Conservation (phyloP, 2,113 vertebrate species). For the Gorsachius goisagi region DNA sequence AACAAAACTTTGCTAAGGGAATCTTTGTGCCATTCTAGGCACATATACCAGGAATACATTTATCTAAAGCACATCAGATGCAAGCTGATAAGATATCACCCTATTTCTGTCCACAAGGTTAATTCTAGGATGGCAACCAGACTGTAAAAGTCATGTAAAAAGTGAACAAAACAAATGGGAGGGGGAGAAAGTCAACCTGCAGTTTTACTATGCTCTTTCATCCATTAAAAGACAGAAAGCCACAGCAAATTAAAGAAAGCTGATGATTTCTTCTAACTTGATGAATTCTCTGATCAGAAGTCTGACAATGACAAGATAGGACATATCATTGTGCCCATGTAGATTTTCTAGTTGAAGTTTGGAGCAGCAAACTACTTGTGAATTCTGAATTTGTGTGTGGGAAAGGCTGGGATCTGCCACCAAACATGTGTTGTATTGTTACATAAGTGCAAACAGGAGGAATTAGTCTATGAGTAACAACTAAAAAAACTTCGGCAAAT, state of each 20-base stretch:
- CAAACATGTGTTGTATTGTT: neutral
- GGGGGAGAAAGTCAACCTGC: neutral
- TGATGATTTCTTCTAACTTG: neutral
- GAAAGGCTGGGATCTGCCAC: neutral
- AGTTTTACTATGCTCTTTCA: neutral
- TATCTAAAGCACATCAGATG: neutral
- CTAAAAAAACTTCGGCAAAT: neutral
- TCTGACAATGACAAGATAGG: neutral
- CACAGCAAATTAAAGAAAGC: neutral
- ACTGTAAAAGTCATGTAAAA: neutral
- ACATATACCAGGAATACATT: accelerated
- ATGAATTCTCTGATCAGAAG: neutral
- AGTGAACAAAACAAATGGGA: neutral
- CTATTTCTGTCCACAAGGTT: neutral
- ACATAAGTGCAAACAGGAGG: neutral
- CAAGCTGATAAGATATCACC: neutral
- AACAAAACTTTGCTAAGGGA: neutral
- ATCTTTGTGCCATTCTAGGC: neutral
- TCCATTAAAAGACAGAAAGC: neutral
- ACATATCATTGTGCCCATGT: accelerated
- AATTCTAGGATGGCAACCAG: neutral
- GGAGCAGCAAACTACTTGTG: neutral
- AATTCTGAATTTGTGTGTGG: neutral
- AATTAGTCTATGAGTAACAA: neutral
- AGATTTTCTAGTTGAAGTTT: neutral